Evolutionary conservation across 2,113 vertebrate genomes (phyloP), one percentile per base, ranked within the genome.

Genomic region (Eolophus roseicapilla): DNA sequence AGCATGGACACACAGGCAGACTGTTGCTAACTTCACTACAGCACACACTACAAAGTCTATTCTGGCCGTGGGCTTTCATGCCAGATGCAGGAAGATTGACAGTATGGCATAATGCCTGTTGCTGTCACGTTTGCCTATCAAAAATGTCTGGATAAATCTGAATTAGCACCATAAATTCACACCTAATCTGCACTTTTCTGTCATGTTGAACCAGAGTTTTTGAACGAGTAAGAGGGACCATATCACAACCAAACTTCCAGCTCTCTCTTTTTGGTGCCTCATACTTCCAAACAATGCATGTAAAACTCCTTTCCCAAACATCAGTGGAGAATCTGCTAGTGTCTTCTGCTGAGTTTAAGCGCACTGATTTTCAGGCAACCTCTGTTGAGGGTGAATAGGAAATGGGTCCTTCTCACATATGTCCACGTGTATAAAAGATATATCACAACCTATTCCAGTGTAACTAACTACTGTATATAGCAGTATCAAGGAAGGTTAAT

Each of bases 131-230:
- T 79, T 62, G 71, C 37, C 73, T 43, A 60, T 64, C 74, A 91
- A 79, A 91, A 86, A 78, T 9, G 28, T 20, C 52, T 7, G 28
- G 28, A 46, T 67, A 71, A 59, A 84, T 13, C 50, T 19, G 52
- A 91, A 82, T 90, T 71, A 85, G 47, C 57, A 87, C 25, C 70
- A 82, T 33, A 55, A 63, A 73, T 76, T 68, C 78, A 47, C 71
- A 96, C 29, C 39, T 86, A 44, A 75, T 44, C 77, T 71, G 31
- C 3, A 13, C 7, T 81, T 75, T 65, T 33, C 50, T 46, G 50
- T 60, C 43, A 33, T 2, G 41, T 13, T 39, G 64, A 43, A 70
- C 21, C 17, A 44, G 78, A 35, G 39, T n/a, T 91, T 88, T n/a
- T 41, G 17, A 89, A 59, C 10, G 2, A 67, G 0, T 46, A 52